Conservation (phyloP, 2,797 vertebrate species). For the Sebastes flavidus region DNA sequence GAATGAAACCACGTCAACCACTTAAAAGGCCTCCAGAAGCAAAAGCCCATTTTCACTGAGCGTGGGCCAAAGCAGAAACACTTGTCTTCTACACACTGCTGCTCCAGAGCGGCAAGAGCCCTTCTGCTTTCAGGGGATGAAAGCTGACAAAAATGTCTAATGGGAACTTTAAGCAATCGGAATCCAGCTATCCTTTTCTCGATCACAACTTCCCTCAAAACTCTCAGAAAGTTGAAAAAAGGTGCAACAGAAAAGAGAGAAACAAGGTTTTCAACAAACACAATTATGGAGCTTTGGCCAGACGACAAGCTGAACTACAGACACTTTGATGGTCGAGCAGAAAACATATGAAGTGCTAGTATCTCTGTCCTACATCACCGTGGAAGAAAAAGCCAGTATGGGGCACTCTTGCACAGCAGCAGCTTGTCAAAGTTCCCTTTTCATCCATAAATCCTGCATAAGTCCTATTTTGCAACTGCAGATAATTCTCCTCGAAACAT, state of each 20-base stretch:
- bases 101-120: not conserved
- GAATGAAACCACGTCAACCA: conserved; percentile 42
- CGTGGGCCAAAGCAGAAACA: conserved; percentile 27
- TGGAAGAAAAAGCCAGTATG: not conserved
- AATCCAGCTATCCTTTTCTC: not conserved
- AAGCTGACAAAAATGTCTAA: conserved; percentile 11
- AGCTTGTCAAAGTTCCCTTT: not conserved
- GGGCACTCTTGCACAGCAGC: not conserved
- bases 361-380: not conserved
- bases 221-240: not conserved
- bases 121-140: not conserved
- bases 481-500: not conserved
- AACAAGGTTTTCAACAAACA: not conserved
- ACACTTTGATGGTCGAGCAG: not conserved
- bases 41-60: conserved; percentile 40
- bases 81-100: conserved; percentile 1
- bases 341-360: not conserved
- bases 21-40: conserved; percentile 45
- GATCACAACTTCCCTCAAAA: not conserved
- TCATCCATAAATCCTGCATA: not conserved
- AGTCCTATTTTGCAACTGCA: not conserved
- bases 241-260: not conserved
- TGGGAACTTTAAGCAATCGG: not conserved
- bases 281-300: not conserved
- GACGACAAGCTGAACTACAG: not conserved